Percentiles rank a stretch among this genome's conserved stretches.
Evolutionary conservation across 2,113 vertebrate species (phyloP).

Genomic region (Python bivittatus): DNA sequence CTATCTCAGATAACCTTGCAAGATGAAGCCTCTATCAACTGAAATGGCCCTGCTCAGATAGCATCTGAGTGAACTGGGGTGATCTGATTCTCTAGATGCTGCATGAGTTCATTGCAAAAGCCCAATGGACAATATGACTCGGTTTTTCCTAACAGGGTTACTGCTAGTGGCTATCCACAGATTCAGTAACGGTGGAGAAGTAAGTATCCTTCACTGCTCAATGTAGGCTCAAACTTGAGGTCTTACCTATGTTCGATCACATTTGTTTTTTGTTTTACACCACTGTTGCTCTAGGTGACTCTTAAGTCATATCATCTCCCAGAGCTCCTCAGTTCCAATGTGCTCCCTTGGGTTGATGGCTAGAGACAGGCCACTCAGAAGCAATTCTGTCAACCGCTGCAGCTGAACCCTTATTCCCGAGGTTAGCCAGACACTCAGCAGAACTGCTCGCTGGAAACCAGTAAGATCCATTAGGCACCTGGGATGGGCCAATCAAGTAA

Average conservation of each 20-base stretch:
- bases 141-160: neutral
- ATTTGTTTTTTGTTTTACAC: neutral
- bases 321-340: neutral
- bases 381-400: neutral
- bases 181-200: neutral
- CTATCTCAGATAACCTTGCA: neutral
- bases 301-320: neutral
- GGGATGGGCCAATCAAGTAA: neutral
- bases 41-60: neutral
- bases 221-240: neutral
- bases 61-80: neutral
- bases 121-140: neutral
- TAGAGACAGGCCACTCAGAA: neutral
- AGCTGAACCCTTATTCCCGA: neutral
- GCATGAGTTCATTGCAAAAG: too few relatives aligned
- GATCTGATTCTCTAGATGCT: neutral
- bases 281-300: neutral
- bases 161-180: neutral
- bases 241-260: neutral
- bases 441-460: neutral
- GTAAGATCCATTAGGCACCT: neutral
- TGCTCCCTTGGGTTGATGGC: neutral
- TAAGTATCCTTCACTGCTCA: neutral
- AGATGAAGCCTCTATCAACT: neutral
- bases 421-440: neutral